phyloP scores from a whole-genome alignment of 2,888 invertebrate genomes.

The Diloba caeruleocephala region DNA sequence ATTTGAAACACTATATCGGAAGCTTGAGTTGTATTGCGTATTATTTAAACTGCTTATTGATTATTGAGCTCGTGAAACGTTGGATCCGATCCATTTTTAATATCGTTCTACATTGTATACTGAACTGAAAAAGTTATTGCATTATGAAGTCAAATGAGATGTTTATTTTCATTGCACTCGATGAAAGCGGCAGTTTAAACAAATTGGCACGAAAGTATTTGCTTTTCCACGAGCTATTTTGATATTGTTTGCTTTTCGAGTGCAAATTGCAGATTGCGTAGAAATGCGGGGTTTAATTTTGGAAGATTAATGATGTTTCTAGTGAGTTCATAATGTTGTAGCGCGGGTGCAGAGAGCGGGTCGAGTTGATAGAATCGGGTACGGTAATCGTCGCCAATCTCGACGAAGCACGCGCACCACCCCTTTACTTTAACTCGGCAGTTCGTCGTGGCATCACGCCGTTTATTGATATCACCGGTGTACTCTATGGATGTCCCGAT shows the following conservation, averaged over 20 bases:
- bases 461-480: slow-evolving; percentile 75
- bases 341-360: slow-evolving; percentile 17
- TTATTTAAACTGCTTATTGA: slow-evolving; percentile 74
- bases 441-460: slow-evolving; percentile 62
- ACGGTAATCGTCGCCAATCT: slow-evolving; percentile 73
- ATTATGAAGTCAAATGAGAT: slow-evolving; percentile 80
- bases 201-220: slow-evolving; percentile 64
- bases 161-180: slow-evolving; percentile 76
- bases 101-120: slow-evolving; percentile 62
- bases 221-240: slow-evolving; percentile 54
- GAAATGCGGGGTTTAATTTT: slow-evolving; percentile 41
- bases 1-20: slow-evolving; percentile 72
- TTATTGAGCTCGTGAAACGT: slow-evolving; percentile 59
- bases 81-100: slow-evolving; percentile 61
- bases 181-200: slow-evolving; percentile 66
- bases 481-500: slow-evolving; percentile 69
- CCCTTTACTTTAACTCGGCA: slow-evolving; percentile 62
- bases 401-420: slow-evolving; percentile 67
- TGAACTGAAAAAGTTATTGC: slow-evolving; percentile 67
- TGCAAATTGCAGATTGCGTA: slow-evolving; percentile 28
- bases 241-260: slow-evolving; percentile 41
- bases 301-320: slow-evolving; percentile 47
- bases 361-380: slow-evolving; percentile 58
- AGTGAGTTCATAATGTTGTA: slow-evolving; percentile 40
- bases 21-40: slow-evolving; percentile 67